Base-by-base conservation (phyloP, 2,797 vertebrate genomes). In the Vespertilio murinus region DNA sequence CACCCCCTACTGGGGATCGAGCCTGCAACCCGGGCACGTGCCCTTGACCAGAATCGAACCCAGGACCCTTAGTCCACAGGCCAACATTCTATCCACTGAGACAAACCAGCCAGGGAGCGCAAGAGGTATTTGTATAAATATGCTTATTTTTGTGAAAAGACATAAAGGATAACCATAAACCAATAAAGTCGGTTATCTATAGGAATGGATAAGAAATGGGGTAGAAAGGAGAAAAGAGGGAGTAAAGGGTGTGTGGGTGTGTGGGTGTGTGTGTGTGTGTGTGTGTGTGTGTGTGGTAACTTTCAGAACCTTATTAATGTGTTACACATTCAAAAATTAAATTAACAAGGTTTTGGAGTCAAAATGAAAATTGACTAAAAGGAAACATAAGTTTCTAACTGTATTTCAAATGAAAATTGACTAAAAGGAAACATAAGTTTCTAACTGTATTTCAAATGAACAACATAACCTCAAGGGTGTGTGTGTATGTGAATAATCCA, bases 101-200 rank as follows among this genome's bases (percentile, higher is more conserved):
- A 28, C 56, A 59, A 59, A 59, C 25, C 56, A 59, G 56, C 25
- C 56, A 59, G 12, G 56, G 25, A 12, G 25, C 52, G 18, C 52
- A 86, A 88, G 7, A 89, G 71, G 45, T 45, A 69, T 59, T 52
- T 93, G 52, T 18, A 64, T 38, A 83, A 79, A 47, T 8, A 49
- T 7, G 20, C 10, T 45, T 83, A 74, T 56, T 90, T 94, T 82
- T 95, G 11, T 78, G 91, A 94, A 65, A 95, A 89, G 5, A 80
- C 64, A 89, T 28, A 84, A 89, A 91, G 69, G 25, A 49, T 70
- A 92, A 71, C 30, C 16, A 64, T 22, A 77, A 78, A 42, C 49
- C 30, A 83, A 25, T 52, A 35, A 96, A 59, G 17, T 6, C 74
- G 38, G 45, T 86, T 67, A 91, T 61, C 33, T 79, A 49, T 10